Percentiles rank a stretch among this genome's conserved stretches.
phyloP scores from a whole-genome alignment of 2,113 vertebrate genomes.

The Neodontobutis hainanensis region DNA sequence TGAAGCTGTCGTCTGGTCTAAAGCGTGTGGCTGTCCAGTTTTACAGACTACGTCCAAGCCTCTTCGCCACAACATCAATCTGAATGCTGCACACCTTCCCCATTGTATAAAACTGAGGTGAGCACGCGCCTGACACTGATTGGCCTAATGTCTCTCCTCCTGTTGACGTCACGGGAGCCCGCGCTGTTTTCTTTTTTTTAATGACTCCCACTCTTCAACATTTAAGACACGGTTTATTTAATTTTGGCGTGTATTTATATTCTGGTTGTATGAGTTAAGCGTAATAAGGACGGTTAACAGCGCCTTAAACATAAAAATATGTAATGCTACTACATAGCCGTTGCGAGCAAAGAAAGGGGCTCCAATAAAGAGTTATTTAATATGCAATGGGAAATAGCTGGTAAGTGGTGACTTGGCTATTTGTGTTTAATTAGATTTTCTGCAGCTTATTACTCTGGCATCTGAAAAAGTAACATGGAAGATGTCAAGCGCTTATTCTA shows the following conservation, averaged over 20 bases:
- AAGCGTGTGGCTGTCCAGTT: not conserved
- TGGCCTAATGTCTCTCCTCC: conserved; percentile 65
- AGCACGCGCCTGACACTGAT: conserved; percentile 49
- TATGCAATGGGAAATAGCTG: too few relatives aligned
- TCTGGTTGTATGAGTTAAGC: too few relatives aligned
- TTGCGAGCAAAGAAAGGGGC: not conserved
- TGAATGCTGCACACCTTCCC: conserved; percentile 35
- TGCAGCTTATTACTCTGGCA: not conserved
- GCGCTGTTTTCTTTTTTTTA: not conserved
- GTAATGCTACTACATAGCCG: not conserved
- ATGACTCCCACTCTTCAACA: not conserved
- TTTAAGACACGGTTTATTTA: not conserved
- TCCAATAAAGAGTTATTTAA: not conserved
- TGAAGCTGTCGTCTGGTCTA: not conserved
- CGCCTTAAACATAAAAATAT: too few relatives aligned
- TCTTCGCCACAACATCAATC: not conserved
- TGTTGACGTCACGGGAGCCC: conserved; percentile 53
- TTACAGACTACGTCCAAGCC: too few relatives aligned
- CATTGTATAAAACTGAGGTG: conserved; percentile 26
- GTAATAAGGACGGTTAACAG: too few relatives aligned
- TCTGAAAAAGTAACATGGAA: not conserved
- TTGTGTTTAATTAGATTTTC: conserved; percentile 1
- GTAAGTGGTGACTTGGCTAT: not conserved
- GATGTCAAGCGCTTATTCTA: not conserved
- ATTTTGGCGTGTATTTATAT: not conserved